Evolutionary conservation across 2,888 invertebrate species (phyloP).

Genomic region (Eulithis testata): DNA sequence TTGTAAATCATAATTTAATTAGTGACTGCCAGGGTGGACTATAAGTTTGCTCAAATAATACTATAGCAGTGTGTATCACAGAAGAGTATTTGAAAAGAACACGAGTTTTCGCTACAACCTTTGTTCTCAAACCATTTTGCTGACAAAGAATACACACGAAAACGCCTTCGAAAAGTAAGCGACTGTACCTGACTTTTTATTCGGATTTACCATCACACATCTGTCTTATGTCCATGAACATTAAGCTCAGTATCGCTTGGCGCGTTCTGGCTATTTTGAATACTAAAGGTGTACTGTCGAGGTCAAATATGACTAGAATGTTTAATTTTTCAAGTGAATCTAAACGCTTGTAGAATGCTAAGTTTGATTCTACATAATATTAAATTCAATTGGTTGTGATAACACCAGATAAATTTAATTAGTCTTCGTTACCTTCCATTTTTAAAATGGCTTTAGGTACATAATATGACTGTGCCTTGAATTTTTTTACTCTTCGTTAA

Average conservation of each 20-base stretch:
- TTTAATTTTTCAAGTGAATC: conserved; percentile 24
- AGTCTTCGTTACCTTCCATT: conserved; percentile 1
- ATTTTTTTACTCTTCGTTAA: neutral
- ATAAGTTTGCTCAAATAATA: neutral
- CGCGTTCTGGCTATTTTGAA: conserved; percentile 22
- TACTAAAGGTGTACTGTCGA: conserved; percentile 30
- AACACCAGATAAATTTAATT: neutral
- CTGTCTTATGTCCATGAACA: neutral
- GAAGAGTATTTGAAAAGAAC: conserved; percentile 59
- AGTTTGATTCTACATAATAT: conserved; percentile 19
- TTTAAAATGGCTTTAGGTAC: neutral
- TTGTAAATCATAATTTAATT: no score
- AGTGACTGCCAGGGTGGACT: no score
- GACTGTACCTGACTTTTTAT: conserved; percentile 21
- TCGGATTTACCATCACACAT: neutral
- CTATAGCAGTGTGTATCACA: conserved; percentile 43
- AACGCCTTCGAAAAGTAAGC: conserved; percentile 26
- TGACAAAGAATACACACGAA: conserved; percentile 47
- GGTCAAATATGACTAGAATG: conserved; percentile 34
- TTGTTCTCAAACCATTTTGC: conserved; percentile 59
- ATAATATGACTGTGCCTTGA: neutral
- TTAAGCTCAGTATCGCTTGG: conserved; percentile 12
- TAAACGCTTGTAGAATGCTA: conserved; percentile 24
- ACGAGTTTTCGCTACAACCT: conserved; percentile 47
- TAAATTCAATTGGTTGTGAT: conserved; percentile 11